phyloP scores from a whole-genome alignment of 1,140 invertebrate species.

The Belonocnema kinseyi region DNA sequence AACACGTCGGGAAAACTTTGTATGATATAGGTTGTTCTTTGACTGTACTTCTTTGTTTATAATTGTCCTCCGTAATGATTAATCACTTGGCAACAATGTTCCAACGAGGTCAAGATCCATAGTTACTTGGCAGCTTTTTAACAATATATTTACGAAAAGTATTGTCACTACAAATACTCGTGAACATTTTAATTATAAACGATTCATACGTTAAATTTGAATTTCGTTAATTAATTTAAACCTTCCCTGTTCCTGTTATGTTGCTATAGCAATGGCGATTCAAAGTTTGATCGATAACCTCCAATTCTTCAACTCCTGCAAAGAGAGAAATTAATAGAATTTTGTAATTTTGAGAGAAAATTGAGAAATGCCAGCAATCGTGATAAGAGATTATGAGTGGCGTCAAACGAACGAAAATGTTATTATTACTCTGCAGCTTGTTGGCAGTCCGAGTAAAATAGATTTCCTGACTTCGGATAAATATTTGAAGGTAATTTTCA shows the following conservation, averaged over 20 bases:
- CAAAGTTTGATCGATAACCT: not conserved
- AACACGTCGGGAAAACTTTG: slow-evolving; percentile 42
- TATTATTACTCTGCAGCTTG: slow-evolving; percentile 78
- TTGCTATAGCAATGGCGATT: not conserved
- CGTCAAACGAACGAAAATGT: slow-evolving; percentile 78
- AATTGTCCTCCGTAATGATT: slow-evolving; percentile 33
- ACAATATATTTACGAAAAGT: slow-evolving; percentile 63
- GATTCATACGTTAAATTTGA: slow-evolving; percentile 57
- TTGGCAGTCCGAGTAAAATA: slow-evolving; percentile 75
- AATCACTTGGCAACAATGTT: slow-evolving; percentile 38
- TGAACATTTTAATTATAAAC: slow-evolving; percentile 71
- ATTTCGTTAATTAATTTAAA: not conserved
- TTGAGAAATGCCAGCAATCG: slow-evolving; percentile 79
- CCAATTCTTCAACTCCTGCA: slow-evolving; percentile 30
- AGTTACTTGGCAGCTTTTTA: slow-evolving; percentile 63
- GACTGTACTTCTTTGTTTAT: slow-evolving; percentile 51
- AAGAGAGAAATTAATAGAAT: slow-evolving; percentile 42
- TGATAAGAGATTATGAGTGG: slow-evolving; percentile 83
- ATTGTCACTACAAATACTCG: slow-evolving; percentile 70
- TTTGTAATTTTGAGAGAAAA: slow-evolving; percentile 33
- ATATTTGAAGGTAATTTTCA: slow-evolving; percentile 77
- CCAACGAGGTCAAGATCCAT: slow-evolving; percentile 42
- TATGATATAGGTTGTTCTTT: slow-evolving; percentile 50
- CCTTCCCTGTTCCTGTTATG: slow-evolving; percentile 42
- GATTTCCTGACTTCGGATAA: slow-evolving; percentile 80